A percentile compares a stretch with the other conserved stretches of the same genome.
phyloP scores from a whole-genome alignment of 2,888 invertebrate genomes.

The Aproaerema taeniolella region DNA sequence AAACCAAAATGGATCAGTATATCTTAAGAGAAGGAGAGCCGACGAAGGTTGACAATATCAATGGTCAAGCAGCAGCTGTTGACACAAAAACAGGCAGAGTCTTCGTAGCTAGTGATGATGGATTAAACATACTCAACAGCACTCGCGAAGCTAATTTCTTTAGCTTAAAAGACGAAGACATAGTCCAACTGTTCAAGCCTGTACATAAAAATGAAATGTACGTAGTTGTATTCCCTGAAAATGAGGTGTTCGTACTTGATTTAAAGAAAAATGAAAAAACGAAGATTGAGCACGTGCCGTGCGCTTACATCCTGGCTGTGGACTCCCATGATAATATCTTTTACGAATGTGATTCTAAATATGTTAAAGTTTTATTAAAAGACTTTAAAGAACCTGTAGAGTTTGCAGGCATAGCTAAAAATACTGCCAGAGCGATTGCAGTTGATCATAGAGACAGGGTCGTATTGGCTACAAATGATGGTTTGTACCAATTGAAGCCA shows the following conservation, averaged over 20 bases:
- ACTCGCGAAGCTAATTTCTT: constrained; percentile 46
- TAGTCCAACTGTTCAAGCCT: constrained; percentile 59
- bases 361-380: constrained; percentile 58
- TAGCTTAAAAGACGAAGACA: constrained; percentile 59
- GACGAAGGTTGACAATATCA: constrained; percentile 51
- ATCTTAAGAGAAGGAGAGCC: constrained; percentile 45
- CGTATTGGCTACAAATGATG: constrained; percentile 58
- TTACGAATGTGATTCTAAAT: constrained; percentile 67
- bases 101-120: constrained; percentile 58
- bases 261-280: constrained; percentile 48
- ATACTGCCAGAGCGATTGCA: constrained; percentile 53
- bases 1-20: constrained; percentile 69
- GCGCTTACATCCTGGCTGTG: constrained; percentile 60
- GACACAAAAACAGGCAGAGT: constrained; percentile 47
- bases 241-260: constrained; percentile 51
- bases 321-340: constrained; percentile 54
- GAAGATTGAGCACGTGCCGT: constrained; percentile 49
- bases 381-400: constrained; percentile 63
- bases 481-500: constrained; percentile 50
- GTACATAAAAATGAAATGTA: constrained; percentile 44
- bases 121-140: constrained; percentile 46
- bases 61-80: constrained; percentile 60
- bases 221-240: constrained; percentile 55
- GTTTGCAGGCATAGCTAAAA: constrained; percentile 57
- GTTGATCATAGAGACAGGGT: constrained; percentile 41